Evolutionary conservation across 1,140 invertebrate genomes (phyloP).

Genomic region (Drosophila miranda): DNA sequence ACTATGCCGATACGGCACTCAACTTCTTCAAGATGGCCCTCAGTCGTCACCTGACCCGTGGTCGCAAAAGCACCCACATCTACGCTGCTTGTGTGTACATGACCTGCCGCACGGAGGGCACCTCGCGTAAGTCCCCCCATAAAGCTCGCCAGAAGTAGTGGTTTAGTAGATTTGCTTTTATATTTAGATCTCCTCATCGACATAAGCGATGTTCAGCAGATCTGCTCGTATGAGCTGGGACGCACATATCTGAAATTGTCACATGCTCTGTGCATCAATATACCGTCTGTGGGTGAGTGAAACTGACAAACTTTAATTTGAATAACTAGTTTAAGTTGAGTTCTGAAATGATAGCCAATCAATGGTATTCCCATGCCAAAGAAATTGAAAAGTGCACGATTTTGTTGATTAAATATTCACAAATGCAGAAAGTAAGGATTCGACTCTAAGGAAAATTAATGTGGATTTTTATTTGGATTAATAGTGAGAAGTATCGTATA

Average conservation of each 20-base stretch:
- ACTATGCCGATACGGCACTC: constrained; percentile 95
- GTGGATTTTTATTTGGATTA: no score
- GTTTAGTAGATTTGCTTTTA: not conserved
- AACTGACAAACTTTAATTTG: not conserved
- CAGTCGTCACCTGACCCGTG: constrained; percentile 93
- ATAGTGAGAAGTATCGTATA: no score
- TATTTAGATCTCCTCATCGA: constrained; percentile 95
- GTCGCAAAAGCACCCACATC: constrained; percentile 94
- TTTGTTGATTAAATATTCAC: no score
- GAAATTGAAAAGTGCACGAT: no score
- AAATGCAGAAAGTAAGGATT: no score
- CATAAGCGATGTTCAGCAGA: constrained; percentile 97
- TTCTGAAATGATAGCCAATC: not conserved
- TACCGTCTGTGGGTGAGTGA: constrained; percentile 94
- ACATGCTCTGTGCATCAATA: constrained; percentile 94
- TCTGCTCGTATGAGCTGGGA: constrained; percentile 97
- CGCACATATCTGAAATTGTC: constrained; percentile 95
- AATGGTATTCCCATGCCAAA: no score
- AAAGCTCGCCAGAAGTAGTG: not conserved
- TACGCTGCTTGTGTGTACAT: constrained; percentile 99
- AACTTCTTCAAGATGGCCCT: constrained; percentile 99
- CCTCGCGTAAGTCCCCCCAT: constrained; percentile 89
- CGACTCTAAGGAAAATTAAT: no score
- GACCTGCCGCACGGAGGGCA: constrained; percentile 96
- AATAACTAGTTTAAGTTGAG: not conserved